Base-by-base conservation (phyloP, 2,888 invertebrate genomes). In the Acronicta aceris region DNA sequence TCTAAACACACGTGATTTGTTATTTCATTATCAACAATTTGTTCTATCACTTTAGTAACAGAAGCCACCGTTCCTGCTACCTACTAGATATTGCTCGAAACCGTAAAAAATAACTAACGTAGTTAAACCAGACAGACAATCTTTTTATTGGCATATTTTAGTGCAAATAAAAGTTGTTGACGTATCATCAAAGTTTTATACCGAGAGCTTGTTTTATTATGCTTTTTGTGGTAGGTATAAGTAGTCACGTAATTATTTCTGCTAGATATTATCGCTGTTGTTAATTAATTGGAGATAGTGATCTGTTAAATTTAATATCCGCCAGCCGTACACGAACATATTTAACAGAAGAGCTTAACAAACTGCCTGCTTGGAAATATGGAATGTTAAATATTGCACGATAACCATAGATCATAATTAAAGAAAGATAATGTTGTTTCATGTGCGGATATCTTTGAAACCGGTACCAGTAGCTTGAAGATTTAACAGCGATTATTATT, bases 1-100 rank as follows among this genome's bases (percentile, higher is more conserved):
- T 83, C 72, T 78, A 67, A 86, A 81, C 88, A 84, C 82, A 79
- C 80, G 85, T 81, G 83, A 85, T 87, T 84, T 81, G 82, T 84
- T 80, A 81, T 81, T 82, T 78, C 76, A 83, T 78, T 83, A 83
- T 79, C 74, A 69, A 68, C 58, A 73, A 79, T 82, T 82, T 78
- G 73, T 77, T 78, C 69, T 72, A 71, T 68, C 75, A 65, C 59
- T 67, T 65, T 71, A 61, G 55, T 63, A 72, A 62, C 65, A 59
- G 54, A 63, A 57, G 73, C 71, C 68, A 68, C 68, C 48, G 68
- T 67, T 63, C 56, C 62, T 62, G 71, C 53, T 69, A 54, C 56
- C 54, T 45, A 61, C 58, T 36, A 50, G 42, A 59, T 57, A 67
- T 64, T 68, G 58, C 41, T 66, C 57, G 68, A 71, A 70, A 70